Base-by-base conservation (phyloP, 2,888 invertebrate species). In the Dasysyrphus tricinctus region DNA sequence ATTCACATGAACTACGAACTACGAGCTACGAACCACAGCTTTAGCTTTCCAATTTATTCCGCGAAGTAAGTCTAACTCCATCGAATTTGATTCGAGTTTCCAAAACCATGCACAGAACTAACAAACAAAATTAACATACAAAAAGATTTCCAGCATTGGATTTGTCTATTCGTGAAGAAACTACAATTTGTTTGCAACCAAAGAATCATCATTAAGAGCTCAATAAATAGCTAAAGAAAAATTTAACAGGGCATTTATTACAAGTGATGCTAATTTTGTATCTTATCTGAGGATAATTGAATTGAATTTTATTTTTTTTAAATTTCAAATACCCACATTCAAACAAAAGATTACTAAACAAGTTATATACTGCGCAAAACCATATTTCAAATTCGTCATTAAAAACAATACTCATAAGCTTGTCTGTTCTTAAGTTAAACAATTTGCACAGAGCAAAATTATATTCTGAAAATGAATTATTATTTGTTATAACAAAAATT, bases 321-420 rank as follows among this genome's bases (percentile, higher is more conserved):
- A 3, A 12, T 39, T 37, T 37, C 1, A 39, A 59, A 59, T 59
- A 57, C 37, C 19, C 6, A 19, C 19, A 39, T 39, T 19, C 19
- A 37, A 39, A 59, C 4, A 37, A 7, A 19, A 14, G 14, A 54
- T 29, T 7, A 29, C 24, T 14, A 1, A 24, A 24, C 24, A 24
- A 24, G 24, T n/a, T 29, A 29, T 63, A 5, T 29, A 47, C 44
- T 63, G 63, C 63, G 63, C 63, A 63, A 63, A 63, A 63, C 63
- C n/a, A 63, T 42, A 29, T n/a, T 11, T 32, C 32, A 44, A 16
- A 3, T 44, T 9, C 32, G 2, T 63, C 7, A 47, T n/a, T 44
- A 44, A 44, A 29, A 19, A 42, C 12, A 39, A 29, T 37, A 59
- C 3, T 5, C 3, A 37, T 19, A 4, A 24, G 12, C 4, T 39